Base-by-base conservation (phyloP, 2,113 vertebrate species). In the Trinectes maculatus region DNA sequence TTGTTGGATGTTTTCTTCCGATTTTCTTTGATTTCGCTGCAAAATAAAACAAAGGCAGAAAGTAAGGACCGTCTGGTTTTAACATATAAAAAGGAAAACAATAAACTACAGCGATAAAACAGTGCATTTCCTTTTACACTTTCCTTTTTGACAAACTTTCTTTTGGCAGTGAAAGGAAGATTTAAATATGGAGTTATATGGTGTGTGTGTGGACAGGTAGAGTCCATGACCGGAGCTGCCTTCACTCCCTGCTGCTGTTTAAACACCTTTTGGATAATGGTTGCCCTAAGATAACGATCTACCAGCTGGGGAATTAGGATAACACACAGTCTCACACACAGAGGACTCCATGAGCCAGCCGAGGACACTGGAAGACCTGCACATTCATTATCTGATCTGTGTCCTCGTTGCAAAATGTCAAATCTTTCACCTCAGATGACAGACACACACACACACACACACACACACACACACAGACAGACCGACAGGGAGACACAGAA, bases 1-100 rank as follows among this genome's bases (percentile, higher is more conserved):
- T 90, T 96, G 19, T 48, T 88, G 64, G 73, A 83, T 85, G 18
- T 54, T 84, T 89, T 94, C 89, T 95, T 99, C 88, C 95, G 97
- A 22, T 91, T 82, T 37, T 95, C 95, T 87, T 95, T 98, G 73
- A 89, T 85, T 57, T 95, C 93, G 63, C 97, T 98, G 46, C 44
- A 82, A 63, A 83, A 69, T 75, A 72, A 87, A 47, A 47, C 33
- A 74, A 21, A 79, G 31, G 56, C 40, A 68, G 12, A 24, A 16
- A 51, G 37, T 22, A 12, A 48, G 10, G 52, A 21, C 22, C 51
- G 18, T 4, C 13, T 4, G 6, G 29, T 21, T 53, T 44, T 25
- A n/a, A 66, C 1, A 29, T 49, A 49, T 34, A 18, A 44, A 60
- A 66, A 19, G 3, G 52, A 62, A 55, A 13, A 36, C 4, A 57